Conservation (phyloP, 2,888 invertebrate genomes). For the Bruchidius siliquastri region DNA sequence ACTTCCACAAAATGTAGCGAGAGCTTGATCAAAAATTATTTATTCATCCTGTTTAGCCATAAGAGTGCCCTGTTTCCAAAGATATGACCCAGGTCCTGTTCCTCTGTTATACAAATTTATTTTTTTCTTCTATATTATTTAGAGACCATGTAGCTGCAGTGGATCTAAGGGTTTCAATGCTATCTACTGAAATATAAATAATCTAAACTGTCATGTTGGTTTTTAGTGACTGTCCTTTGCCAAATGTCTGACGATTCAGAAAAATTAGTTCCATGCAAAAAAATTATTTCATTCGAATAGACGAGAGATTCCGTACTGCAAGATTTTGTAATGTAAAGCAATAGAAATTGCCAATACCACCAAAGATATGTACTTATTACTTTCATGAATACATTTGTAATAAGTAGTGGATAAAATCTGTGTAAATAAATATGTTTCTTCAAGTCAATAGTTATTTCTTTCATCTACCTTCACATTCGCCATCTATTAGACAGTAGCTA, state of each 20-base stretch:
- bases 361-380: slow-evolving; percentile 33
- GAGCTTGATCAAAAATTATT: no score
- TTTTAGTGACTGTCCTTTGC: background rate
- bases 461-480: no score
- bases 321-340: slow-evolving; percentile 9
- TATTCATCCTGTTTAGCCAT: no score
- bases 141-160: background rate
- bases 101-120: background rate
- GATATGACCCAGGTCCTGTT: background rate
- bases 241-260: background rate
- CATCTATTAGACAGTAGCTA: no score
- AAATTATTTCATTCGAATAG: background rate
- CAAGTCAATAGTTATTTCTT: background rate
- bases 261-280: background rate
- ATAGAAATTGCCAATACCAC: slow-evolving; percentile 37
- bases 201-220: background rate
- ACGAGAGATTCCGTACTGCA: background rate
- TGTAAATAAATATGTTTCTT: background rate
- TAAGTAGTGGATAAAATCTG: background rate
- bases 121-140: background rate
- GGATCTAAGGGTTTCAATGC: background rate
- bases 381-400: slow-evolving; percentile 4
- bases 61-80: no score
- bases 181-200: background rate
- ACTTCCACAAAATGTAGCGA: no score